Conservation (phyloP, 2,888 invertebrate genomes). For the Noctuana brunneofusca region DNA sequence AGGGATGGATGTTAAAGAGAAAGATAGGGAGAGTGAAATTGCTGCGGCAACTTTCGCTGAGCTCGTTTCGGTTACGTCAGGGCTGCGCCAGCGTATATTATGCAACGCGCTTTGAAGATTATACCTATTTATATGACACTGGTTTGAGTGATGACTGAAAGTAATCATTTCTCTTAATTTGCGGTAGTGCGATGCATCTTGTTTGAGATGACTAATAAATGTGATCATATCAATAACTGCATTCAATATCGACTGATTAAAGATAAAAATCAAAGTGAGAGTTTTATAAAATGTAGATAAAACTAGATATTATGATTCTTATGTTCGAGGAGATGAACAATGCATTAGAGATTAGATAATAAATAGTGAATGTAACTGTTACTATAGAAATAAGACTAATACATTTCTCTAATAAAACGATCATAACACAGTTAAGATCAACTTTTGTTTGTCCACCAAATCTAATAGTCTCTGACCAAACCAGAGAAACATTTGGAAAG, state of each 20-base stretch:
- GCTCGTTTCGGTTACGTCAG: conserved; percentile 78
- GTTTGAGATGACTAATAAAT: conserved; percentile 7
- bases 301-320: background rate
- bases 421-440: background rate
- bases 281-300: background rate
- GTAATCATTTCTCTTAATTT: conserved; percentile 67
- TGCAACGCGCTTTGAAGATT: conserved; percentile 68
- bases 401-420: too few relatives aligned
- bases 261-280: conserved; percentile 13
- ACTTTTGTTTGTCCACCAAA: background rate
- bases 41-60: conserved; percentile 77
- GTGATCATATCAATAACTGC: conserved; percentile 1
- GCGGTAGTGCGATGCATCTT: conserved; percentile 48
- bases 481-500: conserved; percentile 15
- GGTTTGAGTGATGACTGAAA: conserved; percentile 73
- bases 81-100: conserved; percentile 58
- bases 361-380: background rate
- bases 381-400: background rate
- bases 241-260: conserved; percentile 2
- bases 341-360: too few relatives aligned
- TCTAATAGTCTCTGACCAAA: too few relatives aligned
- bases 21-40: conserved; percentile 78
- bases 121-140: conserved; percentile 73
- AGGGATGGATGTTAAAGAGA: conserved; percentile 60
- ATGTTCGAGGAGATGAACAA: too few relatives aligned